Evolutionary conservation across 1,140 invertebrate genomes (phyloP), one percentile per base, ranked within the genome.

Genomic region (Contarinia nasturtii): DNA sequence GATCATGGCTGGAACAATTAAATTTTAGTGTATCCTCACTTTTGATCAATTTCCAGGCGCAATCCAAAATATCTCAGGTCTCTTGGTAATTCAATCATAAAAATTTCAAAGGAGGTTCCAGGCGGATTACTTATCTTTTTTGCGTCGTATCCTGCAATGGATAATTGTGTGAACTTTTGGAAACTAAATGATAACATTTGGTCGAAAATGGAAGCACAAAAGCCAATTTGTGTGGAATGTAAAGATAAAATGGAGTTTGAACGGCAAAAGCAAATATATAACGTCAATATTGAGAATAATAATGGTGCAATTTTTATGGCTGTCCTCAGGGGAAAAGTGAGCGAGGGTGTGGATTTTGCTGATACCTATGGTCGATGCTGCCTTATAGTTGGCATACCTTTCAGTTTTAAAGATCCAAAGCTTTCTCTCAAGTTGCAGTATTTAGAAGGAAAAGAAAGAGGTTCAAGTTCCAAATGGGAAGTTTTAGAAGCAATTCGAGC

Each of bases 341-440:
- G 88, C 37, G 94, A 98, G 76, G 95, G 95, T 22, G 68, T 99
- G 47, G 95, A 99, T 72, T 98, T 99, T 74, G 80, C 88, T 37
- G 88, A 98, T 70, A 77, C 76, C 50, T 93, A 96, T 71, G 94
- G 91, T 2, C 73, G 96, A 60, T 91, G 86, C 56, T 94, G 98
- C 5, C 78, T 98, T 33, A 86, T 99, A 41, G 90, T 88, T 33
- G 95, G 96, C 3, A 67, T 99, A 49, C 96, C 96, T 0, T 98
- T 83, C 72, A 88, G 94, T 10, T 91, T 93, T 1, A 65, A 84
- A 1, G 94, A 98, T 69, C 84, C 90, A 7, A 76, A 84, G 65
- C 80, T 99, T 48, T 69, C 88, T 47, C 68, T 97, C 12, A 99
- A 99, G 61, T 85, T 86, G 65, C 73, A 80, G 54, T 98, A 94